Base-by-base conservation (phyloP, 2,888 invertebrate species). In the Cheilosia variabilis region DNA sequence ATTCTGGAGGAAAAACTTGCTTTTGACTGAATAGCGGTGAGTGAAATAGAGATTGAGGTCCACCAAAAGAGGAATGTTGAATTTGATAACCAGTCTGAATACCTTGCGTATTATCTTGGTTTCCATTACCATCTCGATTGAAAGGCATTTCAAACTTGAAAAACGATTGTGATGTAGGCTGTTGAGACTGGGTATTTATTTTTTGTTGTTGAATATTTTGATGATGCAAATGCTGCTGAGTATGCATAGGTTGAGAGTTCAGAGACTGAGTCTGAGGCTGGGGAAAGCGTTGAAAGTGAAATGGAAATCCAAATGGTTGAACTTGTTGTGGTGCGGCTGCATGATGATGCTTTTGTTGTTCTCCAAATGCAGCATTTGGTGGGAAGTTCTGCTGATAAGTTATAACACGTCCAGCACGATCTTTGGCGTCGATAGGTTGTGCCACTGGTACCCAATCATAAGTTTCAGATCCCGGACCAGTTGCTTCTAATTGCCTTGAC, bases 391-490 rank as follows among this genome's bases (percentile, higher is more conserved):
- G 91, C 5, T 89, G 92, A 87, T 91, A 93, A 88, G 90, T 92
- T 34, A 93, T 80, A 17, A 92, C 93, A 19, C 93, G 92, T 58
- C 88, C 92, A 50, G 89, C 88, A 69, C 91, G 90, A 88, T 92
- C 91, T 63, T 91, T 91, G 13, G 88, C 63, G 57, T 91, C 90
- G 13, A 90, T 88, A 1, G 92, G 90, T 27, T 92, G 90, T 0
- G 91, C 92, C 63, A 94, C 90, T 15, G 94, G 94, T 72, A 94
- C 92, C 94, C 94, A 94, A 75, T 94, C 94, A 53, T 91, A 88
- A 4, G 90, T 88, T 52, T 91, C 91, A 31, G 90, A 76, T 7
- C 89, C 82, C 0, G 89, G 73, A 4, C 88, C 89, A n/a, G 89
- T 89, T 9, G 89, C 87, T 60, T 90, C 90, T 78, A 92, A 79